Base-by-base conservation (phyloP, 2,113 vertebrate genomes). In the Centropristis striata region DNA sequence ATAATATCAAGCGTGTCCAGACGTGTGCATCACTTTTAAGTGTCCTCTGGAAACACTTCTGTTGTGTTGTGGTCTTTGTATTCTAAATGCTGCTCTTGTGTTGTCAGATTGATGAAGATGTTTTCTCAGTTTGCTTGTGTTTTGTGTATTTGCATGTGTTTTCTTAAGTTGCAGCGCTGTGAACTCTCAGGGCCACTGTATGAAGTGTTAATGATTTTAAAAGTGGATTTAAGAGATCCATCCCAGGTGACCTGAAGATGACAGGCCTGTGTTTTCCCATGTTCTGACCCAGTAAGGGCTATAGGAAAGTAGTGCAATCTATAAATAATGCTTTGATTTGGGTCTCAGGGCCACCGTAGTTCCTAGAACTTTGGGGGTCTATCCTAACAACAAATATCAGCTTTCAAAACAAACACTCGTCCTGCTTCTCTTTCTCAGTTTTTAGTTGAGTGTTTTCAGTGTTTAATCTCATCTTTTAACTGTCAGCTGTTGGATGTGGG, bases 291-390 rank as follows among this genome's bases (percentile, higher is more conserved):
- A 83, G 36, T 65, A 55, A 81, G 47, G 1, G 20, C 28, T 61
- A 20, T 13, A 42, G 21, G 67, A 68, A 90, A 65, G 55, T 81
- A 81, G 88, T 59, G 41, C 63, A 55, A 58, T 73, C 80, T 86
- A 86, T 86, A 80, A 81, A 81, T 86, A 84, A 68, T 59, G 71
- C 50, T 51, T n/a, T 10, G 12, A 84, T 74, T 80, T 88, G 44
- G 83, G 76, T 72, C 74, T n/a, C n/a, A n/a, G n/a, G n/a, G n/a
- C n/a, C n/a, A n/a, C n/a, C n/a, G n/a, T n/a, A n/a, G n/a, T n/a
- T n/a, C n/a, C n/a, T n/a, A n/a, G n/a, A n/a, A n/a, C n/a, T 39
- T 51, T 27, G 32, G 7, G 28, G 32, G 0, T 32, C 5, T 28
- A 28, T 32, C 20, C 27, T 8, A 64, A 20, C 37, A 49, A 66